Conservation (phyloP, 2,113 vertebrate species). For the Symphodus melops region DNA sequence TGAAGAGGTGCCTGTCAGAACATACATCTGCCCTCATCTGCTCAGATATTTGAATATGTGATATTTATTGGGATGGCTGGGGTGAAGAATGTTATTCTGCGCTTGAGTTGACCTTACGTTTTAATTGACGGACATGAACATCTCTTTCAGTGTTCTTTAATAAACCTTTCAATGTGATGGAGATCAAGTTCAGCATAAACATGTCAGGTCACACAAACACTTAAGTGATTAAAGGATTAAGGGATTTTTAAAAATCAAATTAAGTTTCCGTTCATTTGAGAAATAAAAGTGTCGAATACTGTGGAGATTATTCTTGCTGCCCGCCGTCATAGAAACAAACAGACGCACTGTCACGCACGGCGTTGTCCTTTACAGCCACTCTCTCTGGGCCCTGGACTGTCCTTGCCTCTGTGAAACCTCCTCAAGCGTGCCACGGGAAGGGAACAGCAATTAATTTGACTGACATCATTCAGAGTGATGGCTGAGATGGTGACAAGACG, state of each 20-base stretch:
- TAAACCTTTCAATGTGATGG: no score
- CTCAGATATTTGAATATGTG: constrained; percentile 24
- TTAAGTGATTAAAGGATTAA: background rate
- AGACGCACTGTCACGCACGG: constrained; percentile 15
- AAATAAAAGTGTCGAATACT: constrained; percentile 19
- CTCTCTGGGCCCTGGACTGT: constrained; percentile 62
- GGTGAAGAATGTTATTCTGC: background rate
- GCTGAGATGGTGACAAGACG: constrained; percentile 67
- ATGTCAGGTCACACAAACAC: no score
- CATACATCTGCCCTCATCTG: background rate
- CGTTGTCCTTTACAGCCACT: constrained; percentile 64
- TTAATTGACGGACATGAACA: background rate
- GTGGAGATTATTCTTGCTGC: background rate
- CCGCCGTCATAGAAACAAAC: constrained; percentile 8
- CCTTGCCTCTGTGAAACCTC: constrained; percentile 76
- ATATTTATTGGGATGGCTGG: constrained; percentile 5
- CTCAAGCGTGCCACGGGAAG: constrained; percentile 72
- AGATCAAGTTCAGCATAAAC: no score
- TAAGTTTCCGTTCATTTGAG: constrained; percentile 32
- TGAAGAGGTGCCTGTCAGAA: background rate
- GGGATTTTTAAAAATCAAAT: constrained; percentile 12
- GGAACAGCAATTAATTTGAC: constrained; percentile 79
- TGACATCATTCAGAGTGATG: constrained; percentile 79
- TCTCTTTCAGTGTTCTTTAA: background rate
- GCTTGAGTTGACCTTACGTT: background rate